Evolutionary conservation across 53 echinoderm and acorn worm species (phyloP).

Genomic region (Antedon mediterranea): DNA sequence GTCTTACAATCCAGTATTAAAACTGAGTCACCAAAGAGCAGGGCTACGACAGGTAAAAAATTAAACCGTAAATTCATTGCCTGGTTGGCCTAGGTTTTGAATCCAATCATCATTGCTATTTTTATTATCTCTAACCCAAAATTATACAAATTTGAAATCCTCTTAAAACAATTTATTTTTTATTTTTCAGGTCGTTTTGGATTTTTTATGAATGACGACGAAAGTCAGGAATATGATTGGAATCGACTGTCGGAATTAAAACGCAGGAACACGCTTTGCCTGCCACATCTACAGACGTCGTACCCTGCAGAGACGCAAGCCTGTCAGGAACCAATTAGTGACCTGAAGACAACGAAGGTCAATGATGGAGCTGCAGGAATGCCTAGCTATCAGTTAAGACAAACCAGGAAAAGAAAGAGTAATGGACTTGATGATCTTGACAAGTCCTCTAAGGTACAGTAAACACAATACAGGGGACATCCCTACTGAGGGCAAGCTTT

Average conservation of each 20-base stretch:
- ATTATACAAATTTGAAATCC: too few relatives aligned
- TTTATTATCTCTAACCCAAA: too few relatives aligned
- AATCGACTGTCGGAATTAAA: constrained; percentile 66
- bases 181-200: constrained; percentile 29
- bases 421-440: background rate
- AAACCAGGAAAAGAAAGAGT: constrained; percentile 12
- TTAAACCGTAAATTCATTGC: too few relatives aligned
- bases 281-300: constrained; percentile 63
- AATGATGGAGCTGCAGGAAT: background rate
- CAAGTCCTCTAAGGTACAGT: background rate
- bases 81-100: too few relatives aligned
- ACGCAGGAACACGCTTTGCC: constrained; percentile 77
- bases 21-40: constrained; percentile 5
- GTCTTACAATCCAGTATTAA: background rate
- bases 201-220: constrained; percentile 56
- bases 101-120: too few relatives aligned
- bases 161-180: background rate
- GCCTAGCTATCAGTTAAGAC: background rate
- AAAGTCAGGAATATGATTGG: constrained; percentile 69
- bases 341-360: constrained; percentile 9
- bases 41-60: constrained; percentile 30
- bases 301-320: constrained; percentile 87
- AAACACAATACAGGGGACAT: too few relatives aligned
- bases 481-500: too few relatives aligned
- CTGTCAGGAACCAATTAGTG: constrained; percentile 9